Conservation (phyloP, 2,113 vertebrate species). For the Pelecanus crispus region DNA sequence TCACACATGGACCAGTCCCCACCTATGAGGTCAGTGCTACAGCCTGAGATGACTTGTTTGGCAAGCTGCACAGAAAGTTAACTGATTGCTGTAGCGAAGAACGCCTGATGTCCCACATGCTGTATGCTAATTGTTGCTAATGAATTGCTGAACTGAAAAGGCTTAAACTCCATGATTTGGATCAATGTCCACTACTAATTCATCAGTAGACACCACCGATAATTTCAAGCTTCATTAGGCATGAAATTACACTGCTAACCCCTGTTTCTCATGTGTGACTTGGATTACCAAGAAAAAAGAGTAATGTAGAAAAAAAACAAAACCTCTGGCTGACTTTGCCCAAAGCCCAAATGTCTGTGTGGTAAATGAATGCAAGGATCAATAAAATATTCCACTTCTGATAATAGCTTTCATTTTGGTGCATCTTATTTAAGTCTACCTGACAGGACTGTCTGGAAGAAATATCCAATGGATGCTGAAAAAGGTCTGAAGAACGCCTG, state of each 20-base stretch:
- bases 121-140: not conserved
- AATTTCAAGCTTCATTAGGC: slow-evolving; percentile 15
- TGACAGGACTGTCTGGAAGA: not conserved
- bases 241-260: not conserved
- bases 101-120: not conserved
- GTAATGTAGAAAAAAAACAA: not conserved
- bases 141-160: not conserved
- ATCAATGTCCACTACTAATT: not conserved
- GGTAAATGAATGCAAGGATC: not conserved
- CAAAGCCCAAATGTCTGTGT: not conserved
- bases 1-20: not conserved
- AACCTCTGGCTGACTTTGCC: not conserved
- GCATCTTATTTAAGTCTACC: not conserved
- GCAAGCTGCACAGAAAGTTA: not conserved
- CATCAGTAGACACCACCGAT: not conserved
- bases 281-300: not conserved
- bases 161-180: not conserved
- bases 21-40: not conserved
- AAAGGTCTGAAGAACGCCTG: not conserved
- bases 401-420: not conserved
- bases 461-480: not conserved
- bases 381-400: not conserved
- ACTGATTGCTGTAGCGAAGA: not conserved
- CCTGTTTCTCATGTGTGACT: not conserved
- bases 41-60: not conserved